A percentile compares a stretch with the other conserved stretches of the same genome.
Evolutionary conservation across 2,888 invertebrate species (phyloP).

Genomic region (Exocentrus adspersus): DNA sequence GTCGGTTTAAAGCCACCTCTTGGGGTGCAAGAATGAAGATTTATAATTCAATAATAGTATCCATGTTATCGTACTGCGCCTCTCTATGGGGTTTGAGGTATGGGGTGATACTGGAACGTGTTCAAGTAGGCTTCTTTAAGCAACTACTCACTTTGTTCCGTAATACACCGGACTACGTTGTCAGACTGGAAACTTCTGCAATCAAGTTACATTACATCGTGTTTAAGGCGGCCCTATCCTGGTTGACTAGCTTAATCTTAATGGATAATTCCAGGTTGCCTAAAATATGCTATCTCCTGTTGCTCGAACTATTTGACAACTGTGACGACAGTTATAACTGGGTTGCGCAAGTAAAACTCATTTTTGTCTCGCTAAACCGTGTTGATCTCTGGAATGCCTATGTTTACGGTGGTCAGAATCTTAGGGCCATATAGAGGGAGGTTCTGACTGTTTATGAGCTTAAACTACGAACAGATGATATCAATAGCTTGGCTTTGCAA

Average conservation of each 20-base stretch:
- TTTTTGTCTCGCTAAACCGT: neutral
- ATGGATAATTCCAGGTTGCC: neutral
- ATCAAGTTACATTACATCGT: neutral
- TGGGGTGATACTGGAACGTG: neutral
- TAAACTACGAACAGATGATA: neutral
- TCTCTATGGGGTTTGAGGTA: neutral
- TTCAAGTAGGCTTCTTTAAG: neutral
- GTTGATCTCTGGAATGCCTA: neutral
- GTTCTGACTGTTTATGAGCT: neutral
- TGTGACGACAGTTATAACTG: neutral
- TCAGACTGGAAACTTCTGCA: neutral
- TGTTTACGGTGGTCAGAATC: neutral
- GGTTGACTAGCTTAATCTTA: neutral
- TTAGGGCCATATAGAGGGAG: neutral
- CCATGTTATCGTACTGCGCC: neutral
- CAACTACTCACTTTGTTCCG: neutral
- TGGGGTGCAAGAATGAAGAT: neutral
- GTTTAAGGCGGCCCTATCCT: neutral
- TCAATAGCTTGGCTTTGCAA: neutral
- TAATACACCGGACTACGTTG: neutral
- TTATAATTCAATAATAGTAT: neutral
- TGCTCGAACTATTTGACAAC: neutral
- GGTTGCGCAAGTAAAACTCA: neutral
- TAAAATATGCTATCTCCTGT: neutral
- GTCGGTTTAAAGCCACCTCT: neutral